Evolutionary conservation across 2,888 invertebrate genomes (phyloP).

Genomic region (Amphipoea oculea): DNA sequence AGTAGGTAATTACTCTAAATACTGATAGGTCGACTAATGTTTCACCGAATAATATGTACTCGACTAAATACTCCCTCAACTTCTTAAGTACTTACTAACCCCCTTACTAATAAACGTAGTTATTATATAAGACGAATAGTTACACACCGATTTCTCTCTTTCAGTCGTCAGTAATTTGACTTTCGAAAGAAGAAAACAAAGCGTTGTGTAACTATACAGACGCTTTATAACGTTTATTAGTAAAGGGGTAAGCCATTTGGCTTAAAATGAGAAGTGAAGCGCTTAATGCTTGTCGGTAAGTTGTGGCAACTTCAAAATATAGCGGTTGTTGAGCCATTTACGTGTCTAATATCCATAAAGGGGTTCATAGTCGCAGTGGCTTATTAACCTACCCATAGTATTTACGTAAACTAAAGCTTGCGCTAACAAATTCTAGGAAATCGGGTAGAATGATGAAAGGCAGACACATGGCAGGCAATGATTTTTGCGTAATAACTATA

Average conservation of each 20-base stretch:
- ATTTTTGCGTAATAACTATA: not conserved
- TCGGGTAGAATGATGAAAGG: not conserved
- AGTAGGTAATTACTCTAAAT: slow-evolving; percentile 6
- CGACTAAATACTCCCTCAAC: slow-evolving; percentile 1
- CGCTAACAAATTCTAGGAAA: not conserved
- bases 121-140: too few species aligned
- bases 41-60: slow-evolving; percentile 11
- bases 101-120: too few species aligned
- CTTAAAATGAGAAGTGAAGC: slow-evolving; percentile 22
- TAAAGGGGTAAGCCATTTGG: slow-evolving; percentile 11
- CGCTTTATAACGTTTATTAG: too few species aligned
- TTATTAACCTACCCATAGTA: not conserved
- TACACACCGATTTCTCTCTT: too few species aligned
- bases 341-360: slow-evolving; percentile 4
- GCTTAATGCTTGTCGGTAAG: slow-evolving; percentile 19
- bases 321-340: slow-evolving; percentile 27
- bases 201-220: too few species aligned
- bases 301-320: slow-evolving; percentile 32
- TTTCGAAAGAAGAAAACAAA: too few species aligned
- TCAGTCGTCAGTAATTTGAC: too few species aligned
- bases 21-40: not conserved
- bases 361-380: slow-evolving; percentile 9
- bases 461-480: not conserved
- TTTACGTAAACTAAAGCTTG: not conserved
- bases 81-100: slow-evolving; percentile 9